These are phyloP conservation scores for Parelbella ahira DNA, from an alignment of 2,888 invertebrate genomes.

Conservation along the genomic window DNA sequence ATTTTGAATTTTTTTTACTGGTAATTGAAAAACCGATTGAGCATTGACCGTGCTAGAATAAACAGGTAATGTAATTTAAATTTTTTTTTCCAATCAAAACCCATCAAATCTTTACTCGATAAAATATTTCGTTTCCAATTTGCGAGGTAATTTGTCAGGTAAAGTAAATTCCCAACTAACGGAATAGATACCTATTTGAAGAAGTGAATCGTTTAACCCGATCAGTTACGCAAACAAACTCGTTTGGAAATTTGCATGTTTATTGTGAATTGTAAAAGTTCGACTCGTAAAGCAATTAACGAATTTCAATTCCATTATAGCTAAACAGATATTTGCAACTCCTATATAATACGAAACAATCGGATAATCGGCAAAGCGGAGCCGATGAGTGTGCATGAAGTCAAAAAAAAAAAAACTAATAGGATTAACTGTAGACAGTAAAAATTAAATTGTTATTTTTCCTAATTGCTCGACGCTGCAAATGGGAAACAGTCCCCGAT, in stretches of 20 bases:
- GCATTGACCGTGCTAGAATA: no score
- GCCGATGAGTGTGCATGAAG: no score
- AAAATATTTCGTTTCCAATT: no score
- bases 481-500: constrained; percentile 39
- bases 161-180: constrained; percentile 5
- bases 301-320: not conserved
- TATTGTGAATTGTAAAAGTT: constrained; percentile 9
- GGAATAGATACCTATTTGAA: constrained; percentile 12
- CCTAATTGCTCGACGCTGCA: constrained; percentile 58
- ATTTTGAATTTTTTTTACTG: no score
- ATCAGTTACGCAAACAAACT: constrained; percentile 7
- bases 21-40: no score
- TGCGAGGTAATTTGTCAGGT: constrained; percentile 5
- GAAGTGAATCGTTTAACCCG: constrained; percentile 10
- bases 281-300: constrained; percentile 10
- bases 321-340: not conserved
- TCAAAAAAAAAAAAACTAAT: no score
- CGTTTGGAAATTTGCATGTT: constrained; percentile 11
- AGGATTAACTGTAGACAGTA: constrained; percentile 41
- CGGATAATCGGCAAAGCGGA: constrained; percentile 50
- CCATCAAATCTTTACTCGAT: no score
- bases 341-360: constrained; percentile 42
- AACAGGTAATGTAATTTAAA: no score
- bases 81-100: not conserved
- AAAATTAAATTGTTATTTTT: constrained; percentile 58